These are phyloP conservation scores for Anthrax anthrax DNA, from an alignment of 2,888 invertebrate genomes.

Conservation along the genomic window DNA sequence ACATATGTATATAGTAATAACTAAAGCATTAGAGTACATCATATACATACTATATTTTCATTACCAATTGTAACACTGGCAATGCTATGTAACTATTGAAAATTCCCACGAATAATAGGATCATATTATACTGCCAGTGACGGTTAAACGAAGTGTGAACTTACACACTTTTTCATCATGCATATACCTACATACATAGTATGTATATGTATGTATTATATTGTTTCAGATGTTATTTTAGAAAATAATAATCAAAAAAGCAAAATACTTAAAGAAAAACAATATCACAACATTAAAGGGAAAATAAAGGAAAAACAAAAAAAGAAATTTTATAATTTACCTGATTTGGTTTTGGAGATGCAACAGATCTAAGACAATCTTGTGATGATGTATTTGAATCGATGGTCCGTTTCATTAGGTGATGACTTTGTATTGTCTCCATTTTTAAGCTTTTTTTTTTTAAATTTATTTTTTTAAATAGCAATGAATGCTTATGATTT, in stretches of 20 bases:
- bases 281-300: no score
- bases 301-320: no score
- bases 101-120: neutral
- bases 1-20: no score
- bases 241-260: no score
- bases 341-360: conserved; percentile 13
- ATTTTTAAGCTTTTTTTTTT: neutral
- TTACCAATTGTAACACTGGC: neutral
- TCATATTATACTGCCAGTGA: neutral
- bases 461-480: neutral
- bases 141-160: neutral
- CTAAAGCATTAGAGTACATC: no score
- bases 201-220: no score
- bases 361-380: conserved; percentile 3
- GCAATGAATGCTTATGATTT: neutral
- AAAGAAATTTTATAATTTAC: conserved; percentile 1
- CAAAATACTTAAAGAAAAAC: no score
- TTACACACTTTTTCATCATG: no score
- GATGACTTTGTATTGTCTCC: conserved; percentile 8
- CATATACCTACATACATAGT: no score
- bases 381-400: conserved; percentile 11
- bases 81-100: neutral
- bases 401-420: conserved; percentile 11
- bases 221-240: no score
- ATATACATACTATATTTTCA: no score